Conservation (phyloP, 1,140 invertebrate species). For the Arctopsyche grandis region DNA sequence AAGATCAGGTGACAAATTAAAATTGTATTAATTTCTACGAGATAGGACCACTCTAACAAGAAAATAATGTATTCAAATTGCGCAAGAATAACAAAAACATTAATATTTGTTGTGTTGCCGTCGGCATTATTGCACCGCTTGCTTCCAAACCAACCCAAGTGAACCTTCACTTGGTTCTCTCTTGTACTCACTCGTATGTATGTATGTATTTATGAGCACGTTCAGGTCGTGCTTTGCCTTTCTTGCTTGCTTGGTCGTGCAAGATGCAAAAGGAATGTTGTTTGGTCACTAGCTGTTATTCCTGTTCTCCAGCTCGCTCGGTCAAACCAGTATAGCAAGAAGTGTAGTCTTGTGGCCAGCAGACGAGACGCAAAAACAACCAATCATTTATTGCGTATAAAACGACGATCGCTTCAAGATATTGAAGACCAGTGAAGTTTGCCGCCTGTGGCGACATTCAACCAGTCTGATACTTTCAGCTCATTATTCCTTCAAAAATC, state of each 20-base stretch:
- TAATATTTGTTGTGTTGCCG: no score
- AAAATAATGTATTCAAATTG: no score
- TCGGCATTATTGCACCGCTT: no score
- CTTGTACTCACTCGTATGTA: neutral
- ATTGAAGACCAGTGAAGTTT: neutral
- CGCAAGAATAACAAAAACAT: no score
- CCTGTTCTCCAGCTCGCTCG: slow-evolving; percentile 32
- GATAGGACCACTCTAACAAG: no score
- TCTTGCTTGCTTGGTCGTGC: slow-evolving; percentile 38
- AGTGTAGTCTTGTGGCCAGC: neutral
- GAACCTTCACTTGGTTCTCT: neutral
- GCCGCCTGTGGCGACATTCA: neutral
- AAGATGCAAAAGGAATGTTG: slow-evolving; percentile 42
- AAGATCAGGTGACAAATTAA: no score
- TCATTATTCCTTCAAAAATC: no score
- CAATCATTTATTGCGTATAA: neutral
- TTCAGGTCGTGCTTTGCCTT: slow-evolving; percentile 25
- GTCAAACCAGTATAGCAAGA: slow-evolving; percentile 22
- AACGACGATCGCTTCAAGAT: neutral
- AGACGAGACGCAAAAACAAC: neutral
- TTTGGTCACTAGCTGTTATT: slow-evolving; percentile 40
- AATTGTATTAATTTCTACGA: no score
- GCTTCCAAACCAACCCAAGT: neutral
- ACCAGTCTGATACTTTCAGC: no score
- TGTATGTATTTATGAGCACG: neutral